Evolutionary conservation across 1,140 invertebrate genomes (phyloP).

Genomic region (Sminthurinus signatus): DNA sequence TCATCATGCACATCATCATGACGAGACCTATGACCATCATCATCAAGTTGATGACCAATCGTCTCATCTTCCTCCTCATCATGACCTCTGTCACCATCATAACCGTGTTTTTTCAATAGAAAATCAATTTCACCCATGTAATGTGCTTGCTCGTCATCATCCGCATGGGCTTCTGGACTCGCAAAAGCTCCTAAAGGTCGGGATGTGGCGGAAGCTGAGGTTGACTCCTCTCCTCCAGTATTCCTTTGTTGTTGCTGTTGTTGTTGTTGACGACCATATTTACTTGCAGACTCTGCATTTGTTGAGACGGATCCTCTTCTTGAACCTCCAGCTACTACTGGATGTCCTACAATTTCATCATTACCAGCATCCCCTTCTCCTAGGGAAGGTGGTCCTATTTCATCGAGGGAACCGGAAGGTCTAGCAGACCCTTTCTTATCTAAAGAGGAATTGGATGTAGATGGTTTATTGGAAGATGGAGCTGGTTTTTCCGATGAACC

Average conservation of each 20-base stretch:
- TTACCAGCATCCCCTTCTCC: background rate
- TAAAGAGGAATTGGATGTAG: too few relatives aligned
- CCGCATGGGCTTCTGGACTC: constrained; percentile 2
- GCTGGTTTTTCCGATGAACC: too few relatives aligned
- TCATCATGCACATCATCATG: background rate
- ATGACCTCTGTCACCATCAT: constrained; percentile 7
- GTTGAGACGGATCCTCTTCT: background rate
- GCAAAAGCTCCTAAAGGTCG: background rate
- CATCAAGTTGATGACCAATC: background rate
- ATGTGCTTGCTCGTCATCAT: constrained; percentile 5
- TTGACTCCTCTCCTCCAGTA: too few relatives aligned
- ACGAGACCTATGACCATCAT: background rate
- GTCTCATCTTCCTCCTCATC: constrained; percentile 12
- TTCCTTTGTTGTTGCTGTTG: too few relatives aligned
- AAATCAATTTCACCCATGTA: constrained; percentile 21
- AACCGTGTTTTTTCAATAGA: constrained; percentile 24
- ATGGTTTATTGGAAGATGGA: too few relatives aligned
- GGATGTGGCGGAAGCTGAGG: too few relatives aligned
- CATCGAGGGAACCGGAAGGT: background rate
- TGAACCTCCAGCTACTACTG: background rate
- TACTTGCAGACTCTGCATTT: background rate
- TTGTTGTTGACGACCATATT: too few relatives aligned
- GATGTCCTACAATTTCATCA: too few relatives aligned
- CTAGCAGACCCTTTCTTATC: background rate
- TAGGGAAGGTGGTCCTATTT: background rate